A percentile compares a stretch with the other conserved stretches of the same genome.
Conservation (phyloP, 1,140 invertebrate species). For the Phocides pigmalion region DNA sequence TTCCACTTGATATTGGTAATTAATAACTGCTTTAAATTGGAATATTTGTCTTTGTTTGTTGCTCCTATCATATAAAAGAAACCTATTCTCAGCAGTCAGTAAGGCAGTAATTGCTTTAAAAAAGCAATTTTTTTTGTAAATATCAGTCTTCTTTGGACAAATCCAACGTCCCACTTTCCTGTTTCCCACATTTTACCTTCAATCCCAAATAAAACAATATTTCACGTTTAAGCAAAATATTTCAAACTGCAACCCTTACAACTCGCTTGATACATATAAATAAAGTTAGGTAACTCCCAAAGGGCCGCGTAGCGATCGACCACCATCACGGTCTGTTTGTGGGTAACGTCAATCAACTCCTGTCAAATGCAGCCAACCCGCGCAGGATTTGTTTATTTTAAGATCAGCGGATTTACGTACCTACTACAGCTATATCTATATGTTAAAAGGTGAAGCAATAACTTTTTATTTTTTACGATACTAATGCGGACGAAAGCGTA, state of each 20-base stretch:
- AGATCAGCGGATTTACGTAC: neutral
- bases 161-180: no score
- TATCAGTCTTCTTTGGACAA: no score
- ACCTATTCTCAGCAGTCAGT: no score
- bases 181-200: neutral
- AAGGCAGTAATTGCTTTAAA: no score
- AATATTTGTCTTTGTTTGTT: no score
- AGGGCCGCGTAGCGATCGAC: conserved; percentile 7
- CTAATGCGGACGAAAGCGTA: no score
- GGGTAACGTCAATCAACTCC: conserved; percentile 22
- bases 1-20: no score
- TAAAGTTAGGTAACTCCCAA: conserved; percentile 4
- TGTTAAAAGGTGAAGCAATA: no score
- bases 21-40: no score
- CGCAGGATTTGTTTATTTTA: conserved; percentile 20
- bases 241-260: conserved; percentile 9
- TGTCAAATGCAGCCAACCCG: conserved; percentile 14
- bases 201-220: neutral
- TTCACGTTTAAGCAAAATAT: neutral
- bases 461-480: no score
- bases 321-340: conserved; percentile 19
- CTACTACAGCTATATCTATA: neutral
- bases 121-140: no score
- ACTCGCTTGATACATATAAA: conserved; percentile 5
- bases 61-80: no score